Conservation (phyloP, 2,113 vertebrate genomes). For the Manacus vitellinus region DNA sequence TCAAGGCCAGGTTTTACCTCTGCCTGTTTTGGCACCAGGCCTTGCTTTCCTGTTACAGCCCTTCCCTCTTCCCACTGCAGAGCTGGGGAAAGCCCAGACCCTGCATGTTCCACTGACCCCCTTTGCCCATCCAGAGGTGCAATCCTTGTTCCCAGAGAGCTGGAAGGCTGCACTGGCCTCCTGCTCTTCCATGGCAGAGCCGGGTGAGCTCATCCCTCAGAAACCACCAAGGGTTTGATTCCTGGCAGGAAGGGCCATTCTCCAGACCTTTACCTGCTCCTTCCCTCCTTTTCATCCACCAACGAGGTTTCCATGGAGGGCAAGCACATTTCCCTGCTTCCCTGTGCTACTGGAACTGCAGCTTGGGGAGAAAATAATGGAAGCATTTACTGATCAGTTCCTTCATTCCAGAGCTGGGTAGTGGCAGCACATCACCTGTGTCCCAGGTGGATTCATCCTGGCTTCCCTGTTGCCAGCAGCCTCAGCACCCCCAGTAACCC, state of each 20-base stretch:
- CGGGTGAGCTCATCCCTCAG: neutral
- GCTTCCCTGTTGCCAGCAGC: neutral
- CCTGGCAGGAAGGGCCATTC: neutral
- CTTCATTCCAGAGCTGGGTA: neutral
- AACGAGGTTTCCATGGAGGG: fast-evolving
- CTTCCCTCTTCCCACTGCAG: neutral
- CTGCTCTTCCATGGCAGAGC: neutral
- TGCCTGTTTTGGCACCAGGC: neutral
- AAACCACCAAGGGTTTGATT: neutral
- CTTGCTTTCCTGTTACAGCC: neutral
- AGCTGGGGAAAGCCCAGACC: neutral
- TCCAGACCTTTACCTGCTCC: neutral
- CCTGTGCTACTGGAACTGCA: neutral
- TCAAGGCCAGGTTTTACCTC: neutral
- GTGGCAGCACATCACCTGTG: neutral
- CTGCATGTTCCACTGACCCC: neutral
- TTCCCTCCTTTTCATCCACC: neutral
- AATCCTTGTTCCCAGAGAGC: neutral
- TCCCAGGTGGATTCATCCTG: neutral
- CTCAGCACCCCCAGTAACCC: neutral
- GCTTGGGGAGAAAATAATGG: neutral
- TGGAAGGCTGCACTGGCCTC: neutral
- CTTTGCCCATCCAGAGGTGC: neutral
- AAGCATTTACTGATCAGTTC: neutral
- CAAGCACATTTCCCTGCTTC: neutral